phyloP scores from a whole-genome alignment of 2,797 vertebrate genomes.

The Amblyraja radiata region DNA sequence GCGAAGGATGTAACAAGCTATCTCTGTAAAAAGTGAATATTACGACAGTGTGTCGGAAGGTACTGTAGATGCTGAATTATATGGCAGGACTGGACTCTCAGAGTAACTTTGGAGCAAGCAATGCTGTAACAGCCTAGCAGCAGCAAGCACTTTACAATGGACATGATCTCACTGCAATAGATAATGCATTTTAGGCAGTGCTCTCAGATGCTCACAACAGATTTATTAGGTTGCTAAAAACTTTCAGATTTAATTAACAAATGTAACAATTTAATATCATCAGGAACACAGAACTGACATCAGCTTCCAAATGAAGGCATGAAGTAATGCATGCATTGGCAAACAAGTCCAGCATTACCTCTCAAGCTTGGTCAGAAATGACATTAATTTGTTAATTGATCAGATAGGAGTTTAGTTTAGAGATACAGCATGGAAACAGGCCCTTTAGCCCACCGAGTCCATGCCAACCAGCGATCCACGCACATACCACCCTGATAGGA shows the following conservation, averaged over 20 bases:
- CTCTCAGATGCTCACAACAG: background rate
- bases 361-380: background rate
- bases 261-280: background rate
- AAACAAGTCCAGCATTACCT: background rate
- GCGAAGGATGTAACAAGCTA: background rate
- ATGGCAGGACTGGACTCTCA: background rate
- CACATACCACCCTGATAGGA: too few relatives aligned
- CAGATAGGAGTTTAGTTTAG: too few relatives aligned
- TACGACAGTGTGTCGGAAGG: too few relatives aligned
- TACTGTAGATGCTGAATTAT: background rate
- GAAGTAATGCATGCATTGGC: background rate
- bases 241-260: slow-evolving; percentile 8
- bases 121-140: background rate
- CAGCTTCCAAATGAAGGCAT: background rate
- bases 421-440: too few relatives aligned
- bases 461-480: too few relatives aligned
- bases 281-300: background rate
- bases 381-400: background rate
- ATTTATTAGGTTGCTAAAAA: background rate
- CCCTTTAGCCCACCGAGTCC: too few relatives aligned
- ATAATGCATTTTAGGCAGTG: background rate
- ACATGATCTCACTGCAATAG: background rate
- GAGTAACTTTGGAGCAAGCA: background rate
- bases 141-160: background rate
- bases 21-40: background rate